Evolutionary conservation across 35 echinoderm and acorn worm genomes (phyloP).

Genomic region (Diadema setosum): DNA sequence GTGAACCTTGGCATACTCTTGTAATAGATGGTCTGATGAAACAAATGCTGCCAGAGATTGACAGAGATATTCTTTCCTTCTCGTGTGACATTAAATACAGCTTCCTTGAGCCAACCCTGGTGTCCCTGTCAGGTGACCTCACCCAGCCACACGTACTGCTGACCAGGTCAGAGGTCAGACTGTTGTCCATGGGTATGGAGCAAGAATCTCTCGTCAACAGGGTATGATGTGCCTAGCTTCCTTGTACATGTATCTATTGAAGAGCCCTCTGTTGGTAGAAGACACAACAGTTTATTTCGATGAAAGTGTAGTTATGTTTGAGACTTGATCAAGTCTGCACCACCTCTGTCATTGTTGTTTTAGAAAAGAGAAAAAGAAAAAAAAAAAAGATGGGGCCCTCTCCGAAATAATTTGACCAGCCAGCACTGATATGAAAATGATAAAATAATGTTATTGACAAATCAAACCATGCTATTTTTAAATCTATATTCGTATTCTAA

Average conservation of each 20-base stretch:
- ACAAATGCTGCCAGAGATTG: not conserved
- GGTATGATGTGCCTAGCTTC: not conserved
- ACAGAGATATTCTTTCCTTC: not conserved
- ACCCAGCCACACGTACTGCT: slow-evolving; percentile 54
- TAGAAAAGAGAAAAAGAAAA: too few relatives aligned
- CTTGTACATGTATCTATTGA: not conserved
- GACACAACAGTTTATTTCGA: too few relatives aligned
- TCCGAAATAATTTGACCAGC: too few relatives aligned
- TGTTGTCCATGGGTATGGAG: slow-evolving; percentile 30
- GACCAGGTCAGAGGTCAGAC: not conserved
- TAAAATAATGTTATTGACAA: too few relatives aligned
- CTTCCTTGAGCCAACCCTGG: slow-evolving; percentile 61
- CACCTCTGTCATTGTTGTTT: too few relatives aligned
- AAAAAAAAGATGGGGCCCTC: too few relatives aligned
- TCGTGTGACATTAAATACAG: not conserved
- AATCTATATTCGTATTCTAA: too few relatives aligned
- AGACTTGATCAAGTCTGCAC: too few relatives aligned
- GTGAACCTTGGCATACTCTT: not conserved
- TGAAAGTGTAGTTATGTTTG: too few relatives aligned
- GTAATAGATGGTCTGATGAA: not conserved
- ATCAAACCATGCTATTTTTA: too few relatives aligned
- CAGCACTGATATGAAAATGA: too few relatives aligned
- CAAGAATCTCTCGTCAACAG: slow-evolving; percentile 80
- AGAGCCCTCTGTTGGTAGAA: too few relatives aligned
- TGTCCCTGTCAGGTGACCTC: slow-evolving; percentile 15